Evolutionary conservation across 2,797 vertebrate genomes (phyloP), one percentile per base, ranked within the genome.

Genomic region (Urocyon cinereoargenteus): DNA sequence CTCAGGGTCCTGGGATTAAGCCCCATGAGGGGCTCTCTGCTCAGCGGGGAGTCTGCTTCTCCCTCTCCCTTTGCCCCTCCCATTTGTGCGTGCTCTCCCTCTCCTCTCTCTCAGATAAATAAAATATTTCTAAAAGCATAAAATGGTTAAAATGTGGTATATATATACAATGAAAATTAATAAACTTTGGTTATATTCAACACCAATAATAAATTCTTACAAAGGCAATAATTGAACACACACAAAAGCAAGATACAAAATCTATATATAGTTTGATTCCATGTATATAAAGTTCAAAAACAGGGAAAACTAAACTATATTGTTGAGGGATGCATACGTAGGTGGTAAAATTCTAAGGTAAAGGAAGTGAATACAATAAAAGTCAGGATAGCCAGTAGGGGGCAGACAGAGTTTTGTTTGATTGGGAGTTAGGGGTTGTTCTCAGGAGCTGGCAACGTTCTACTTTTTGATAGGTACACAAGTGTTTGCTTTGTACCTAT

Each of bases 221-320:
- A 57, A 91, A 87, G 53, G 7, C 87, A 36, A 45, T 82, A 45
- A 45, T 16, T 88, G 26, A 96, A 53, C 34, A 75, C 90, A 72
- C 13, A 81, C 28, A 64, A 68, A 79, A 90, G 18, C 28, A 81
- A 86, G 64, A 59, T 90, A 45, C 55, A 62, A 64, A 93, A n/a
- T 5, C 34, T 49, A 70, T 36, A 85, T 49, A 85, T 26, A 82
- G 21, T 89, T 31, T 28, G 24, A 72, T 57, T 75, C 64, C 15
- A 66, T 51, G 73, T 92, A 86, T 40, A 66, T 53, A 22, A 72
- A 59, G 14, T 75, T 90, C 61, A 73, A 86, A 96, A 96, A 57
- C 49, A 66, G 49, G 64, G 19, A 86, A 93, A 90, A 70, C n/a
- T 86, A 81, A 75, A 73, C 57, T 28, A 19, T n/a, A 61, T 88